Conservation (phyloP, 2,888 invertebrate genomes). For the Ochropleura leucogaster region DNA sequence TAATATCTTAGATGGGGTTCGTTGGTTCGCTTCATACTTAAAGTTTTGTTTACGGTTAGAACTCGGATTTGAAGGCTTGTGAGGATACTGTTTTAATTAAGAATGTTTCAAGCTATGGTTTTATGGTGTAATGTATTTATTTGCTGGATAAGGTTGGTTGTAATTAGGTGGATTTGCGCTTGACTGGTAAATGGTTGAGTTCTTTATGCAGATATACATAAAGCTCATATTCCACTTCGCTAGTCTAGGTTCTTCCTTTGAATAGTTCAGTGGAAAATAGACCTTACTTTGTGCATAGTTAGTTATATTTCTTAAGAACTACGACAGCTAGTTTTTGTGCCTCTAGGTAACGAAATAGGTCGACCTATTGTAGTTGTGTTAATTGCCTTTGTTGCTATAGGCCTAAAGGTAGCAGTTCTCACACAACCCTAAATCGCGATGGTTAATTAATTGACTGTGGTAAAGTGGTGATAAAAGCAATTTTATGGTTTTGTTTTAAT, state of each 20-base stretch:
- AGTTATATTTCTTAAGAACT: background rate
- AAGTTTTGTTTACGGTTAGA: slow-evolving; percentile 76
- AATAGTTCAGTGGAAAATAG: background rate
- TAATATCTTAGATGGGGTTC: slow-evolving; percentile 84
- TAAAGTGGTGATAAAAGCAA: background rate
- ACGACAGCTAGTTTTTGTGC: background rate
- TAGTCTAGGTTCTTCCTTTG: background rate
- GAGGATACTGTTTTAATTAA: slow-evolving; percentile 59
- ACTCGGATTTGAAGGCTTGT: slow-evolving; percentile 53
- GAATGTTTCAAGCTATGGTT: slow-evolving; percentile 28
- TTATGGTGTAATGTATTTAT: slow-evolving; percentile 36
- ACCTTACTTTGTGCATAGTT: too few relatives aligned
- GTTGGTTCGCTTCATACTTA: slow-evolving; percentile 70
- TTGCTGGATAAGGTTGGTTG: slow-evolving; percentile 17
- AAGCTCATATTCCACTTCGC: background rate
- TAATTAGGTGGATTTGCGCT: slow-evolving; percentile 27
- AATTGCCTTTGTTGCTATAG: background rate
- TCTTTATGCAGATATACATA: slow-evolving; percentile 5
- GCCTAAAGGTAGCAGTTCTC: background rate
- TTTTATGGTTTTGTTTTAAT: too few relatives aligned
- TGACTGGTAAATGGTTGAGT: background rate
- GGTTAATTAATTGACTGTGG: background rate
- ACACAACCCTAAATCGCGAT: background rate
- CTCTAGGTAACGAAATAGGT: background rate
- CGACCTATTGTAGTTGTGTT: too few relatives aligned